phyloP scores from a whole-genome alignment of 2,113 vertebrate genomes.

The Thinocorus orbignyianus region DNA sequence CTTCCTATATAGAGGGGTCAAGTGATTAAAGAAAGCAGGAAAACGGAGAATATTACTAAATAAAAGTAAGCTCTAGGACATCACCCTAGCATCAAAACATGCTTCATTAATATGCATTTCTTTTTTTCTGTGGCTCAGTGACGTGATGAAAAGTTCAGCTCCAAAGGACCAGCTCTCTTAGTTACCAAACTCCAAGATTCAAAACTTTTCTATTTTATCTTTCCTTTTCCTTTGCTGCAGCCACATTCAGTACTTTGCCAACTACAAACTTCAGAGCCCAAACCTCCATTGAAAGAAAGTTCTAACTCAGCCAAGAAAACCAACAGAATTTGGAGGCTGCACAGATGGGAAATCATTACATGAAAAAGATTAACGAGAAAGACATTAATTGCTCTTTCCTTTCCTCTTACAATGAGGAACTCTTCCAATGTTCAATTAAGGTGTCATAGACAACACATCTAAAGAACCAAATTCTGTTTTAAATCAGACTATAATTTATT shows the following conservation, averaged over 20 bases:
- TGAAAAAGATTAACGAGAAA: background rate
- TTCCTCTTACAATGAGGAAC: background rate
- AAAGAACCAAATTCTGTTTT: background rate
- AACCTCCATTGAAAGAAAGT: background rate
- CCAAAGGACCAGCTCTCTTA: background rate
- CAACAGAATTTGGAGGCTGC: background rate
- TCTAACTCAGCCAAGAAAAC: conserved; percentile 13
- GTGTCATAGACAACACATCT: background rate
- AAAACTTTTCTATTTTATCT: background rate
- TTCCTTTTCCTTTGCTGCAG: background rate
- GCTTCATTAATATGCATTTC: background rate
- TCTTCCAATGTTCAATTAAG: background rate
- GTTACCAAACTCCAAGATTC: background rate
- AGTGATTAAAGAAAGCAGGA: background rate
- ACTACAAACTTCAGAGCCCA: background rate
- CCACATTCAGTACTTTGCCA: background rate
- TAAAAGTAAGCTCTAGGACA: background rate
- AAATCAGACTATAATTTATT: background rate
- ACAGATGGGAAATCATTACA: background rate
- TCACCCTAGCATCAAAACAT: background rate
- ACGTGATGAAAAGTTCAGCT: background rate
- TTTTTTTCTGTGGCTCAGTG: background rate
- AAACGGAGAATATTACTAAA: background rate
- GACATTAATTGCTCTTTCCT: background rate
- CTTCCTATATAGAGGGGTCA: background rate